Evolutionary conservation across 1,140 invertebrate genomes (phyloP), one percentile per base, ranked within the genome.

Genomic region (Aradophagus sp.): DNA sequence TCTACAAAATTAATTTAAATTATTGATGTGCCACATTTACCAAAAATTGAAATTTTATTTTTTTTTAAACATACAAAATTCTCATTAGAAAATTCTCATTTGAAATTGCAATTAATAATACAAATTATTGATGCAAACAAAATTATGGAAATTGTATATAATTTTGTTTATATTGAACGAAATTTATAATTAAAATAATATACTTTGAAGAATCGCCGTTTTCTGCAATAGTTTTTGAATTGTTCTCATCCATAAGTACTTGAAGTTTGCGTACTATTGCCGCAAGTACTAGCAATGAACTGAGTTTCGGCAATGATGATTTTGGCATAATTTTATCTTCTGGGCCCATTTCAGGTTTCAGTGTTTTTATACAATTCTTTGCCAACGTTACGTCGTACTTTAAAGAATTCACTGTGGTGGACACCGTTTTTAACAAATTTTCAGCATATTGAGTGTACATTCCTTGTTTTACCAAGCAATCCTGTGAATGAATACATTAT

Each of bases 381-480:
- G 91, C 91, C 7, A 93, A 83, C 62, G 89, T 89, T 1, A 93
- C 87, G 58, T 93, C 91, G 79, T 92, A 94, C 75, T 89, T 88
- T 0, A 92, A 77, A 53, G 86, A 88, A 73, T 89, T 90, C 0
- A 91, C 89, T 7, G 87, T 86, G 44, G 90, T 89, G 0, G 88
- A 86, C 1, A 94, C 92, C 2, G 88, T 90, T 70, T 91, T 90
- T 12, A 95, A 77, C 29, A 95, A 83, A 67, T 89, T 89, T 75
- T 95, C 93, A 0, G 93, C 93, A 78, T 94, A 91, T 77, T 92
- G 91, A 0, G 91, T 93, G 48, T 92, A 95, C 87, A 95, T 89
- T 35, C 94, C 94, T 88, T 96, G 95, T 77, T 96, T 95, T 2
- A 95, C 92, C n/a, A 96, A 86, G 47, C 90, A 92, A 78, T 95